phyloP scores from a whole-genome alignment of 92 coral and sea anemone genomes.

The Galaxea fascicularis region DNA sequence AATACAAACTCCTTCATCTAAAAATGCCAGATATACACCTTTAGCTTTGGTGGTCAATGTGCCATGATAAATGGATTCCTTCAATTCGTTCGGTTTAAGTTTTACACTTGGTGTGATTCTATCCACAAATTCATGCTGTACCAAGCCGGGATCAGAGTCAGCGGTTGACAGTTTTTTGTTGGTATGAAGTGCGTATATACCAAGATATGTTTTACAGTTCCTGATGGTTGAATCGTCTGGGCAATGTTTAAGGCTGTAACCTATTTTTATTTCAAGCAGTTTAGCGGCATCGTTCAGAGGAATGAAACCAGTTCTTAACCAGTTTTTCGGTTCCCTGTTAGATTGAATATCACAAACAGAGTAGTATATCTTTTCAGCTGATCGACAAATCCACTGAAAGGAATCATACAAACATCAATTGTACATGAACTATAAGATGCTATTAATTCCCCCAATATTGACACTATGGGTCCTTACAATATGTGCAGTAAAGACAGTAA shows the following conservation, averaged over 20 bases:
- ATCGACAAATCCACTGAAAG: conserved; percentile 49
- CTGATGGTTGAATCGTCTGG: not conserved
- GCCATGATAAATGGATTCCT: conserved; percentile 15
- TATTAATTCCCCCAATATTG: too few relatives aligned
- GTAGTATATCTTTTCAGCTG: not conserved
- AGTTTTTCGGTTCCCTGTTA: conserved; percentile 47
- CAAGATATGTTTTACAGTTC: conserved; percentile 60
- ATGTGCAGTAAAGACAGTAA: too few relatives aligned
- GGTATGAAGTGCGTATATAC: conserved; percentile 62
- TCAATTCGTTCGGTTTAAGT: not conserved
- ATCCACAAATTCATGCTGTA: conserved; percentile 10
- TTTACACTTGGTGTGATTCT: conserved; percentile 31
- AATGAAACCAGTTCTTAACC: conserved; percentile 75
- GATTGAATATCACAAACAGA: conserved; percentile 54
- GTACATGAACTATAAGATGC: too few relatives aligned
- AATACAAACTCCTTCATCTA: conserved; percentile 79
- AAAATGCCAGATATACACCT: conserved; percentile 74
- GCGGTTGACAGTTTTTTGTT: not conserved
- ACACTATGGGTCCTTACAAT: too few relatives aligned
- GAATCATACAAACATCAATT: too few relatives aligned
- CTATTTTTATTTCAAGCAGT: conserved; percentile 50
- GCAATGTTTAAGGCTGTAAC: conserved; percentile 58
- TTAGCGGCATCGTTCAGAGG: conserved; percentile 64
- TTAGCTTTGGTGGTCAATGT: conserved; percentile 35
- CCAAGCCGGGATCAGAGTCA: not conserved